phyloP scores from a whole-genome alignment of 2,113 vertebrate species.

The Nyctereutes procyonoides region DNA sequence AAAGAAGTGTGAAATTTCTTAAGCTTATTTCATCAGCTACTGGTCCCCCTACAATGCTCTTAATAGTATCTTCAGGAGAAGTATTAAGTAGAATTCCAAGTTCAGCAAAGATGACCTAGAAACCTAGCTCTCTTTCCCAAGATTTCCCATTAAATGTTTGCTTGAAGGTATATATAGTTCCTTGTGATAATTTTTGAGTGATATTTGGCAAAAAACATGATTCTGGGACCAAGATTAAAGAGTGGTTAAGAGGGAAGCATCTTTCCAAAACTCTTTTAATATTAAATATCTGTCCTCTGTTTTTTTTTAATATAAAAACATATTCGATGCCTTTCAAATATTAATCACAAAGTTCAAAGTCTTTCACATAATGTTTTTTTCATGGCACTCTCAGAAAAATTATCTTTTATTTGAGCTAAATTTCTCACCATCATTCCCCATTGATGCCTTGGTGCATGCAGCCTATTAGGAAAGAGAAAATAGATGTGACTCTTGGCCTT shows the following conservation, averaged over 20 bases:
- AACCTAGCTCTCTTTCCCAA: not conserved
- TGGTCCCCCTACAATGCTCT: not conserved
- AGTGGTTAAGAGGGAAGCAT: not conserved
- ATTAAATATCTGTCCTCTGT: not conserved
- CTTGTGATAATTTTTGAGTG: not conserved
- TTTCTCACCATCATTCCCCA: not conserved
- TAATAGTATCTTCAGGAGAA: not conserved
- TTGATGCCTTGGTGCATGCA: not conserved
- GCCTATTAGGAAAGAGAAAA: slow-evolving; percentile 19
- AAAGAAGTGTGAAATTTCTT: not conserved
- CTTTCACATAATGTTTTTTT: not conserved
- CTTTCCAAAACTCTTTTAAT: not conserved
- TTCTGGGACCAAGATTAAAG: not conserved
- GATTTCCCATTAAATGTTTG: not conserved
- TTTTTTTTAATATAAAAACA: not conserved
- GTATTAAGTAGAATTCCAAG: not conserved
- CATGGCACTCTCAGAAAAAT: not conserved
- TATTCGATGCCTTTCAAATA: not conserved
- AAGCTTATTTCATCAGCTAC: not conserved
- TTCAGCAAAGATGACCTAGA: not conserved
- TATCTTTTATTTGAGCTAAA: slow-evolving; percentile 2
- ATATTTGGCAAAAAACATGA: not conserved
- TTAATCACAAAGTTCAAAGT: not conserved
- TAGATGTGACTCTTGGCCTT: not conserved
- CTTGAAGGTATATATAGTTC: not conserved